Percentiles rank a stretch among this genome's conserved stretches.
These are phyloP conservation scores for Mirounga angustirostris DNA, from an alignment of 2,113 vertebrate genomes.

Conservation along the genomic window DNA sequence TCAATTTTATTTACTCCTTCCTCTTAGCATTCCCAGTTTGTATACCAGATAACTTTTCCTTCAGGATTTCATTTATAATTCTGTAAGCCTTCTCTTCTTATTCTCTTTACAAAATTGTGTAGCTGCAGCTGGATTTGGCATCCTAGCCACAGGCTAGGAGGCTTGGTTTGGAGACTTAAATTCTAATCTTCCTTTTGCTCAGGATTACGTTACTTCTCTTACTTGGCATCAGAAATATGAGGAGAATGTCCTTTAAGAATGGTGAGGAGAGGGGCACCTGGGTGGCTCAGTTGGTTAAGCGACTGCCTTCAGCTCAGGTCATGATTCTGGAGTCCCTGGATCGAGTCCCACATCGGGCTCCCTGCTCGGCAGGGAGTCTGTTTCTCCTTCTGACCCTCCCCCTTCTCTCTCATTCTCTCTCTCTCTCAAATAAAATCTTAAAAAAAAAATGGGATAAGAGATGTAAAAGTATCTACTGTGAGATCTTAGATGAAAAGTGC, in stretches of 20 bases:
- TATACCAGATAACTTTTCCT: not conserved
- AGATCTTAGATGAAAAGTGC: not conserved
- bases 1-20: not conserved
- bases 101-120: not conserved
- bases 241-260: not conserved
- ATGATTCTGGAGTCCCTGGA: too few relatives aligned
- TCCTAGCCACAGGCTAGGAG: not conserved
- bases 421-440: too few relatives aligned
- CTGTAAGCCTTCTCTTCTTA: not conserved
- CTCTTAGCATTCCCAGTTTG: not conserved
- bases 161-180: not conserved
- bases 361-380: too few relatives aligned
- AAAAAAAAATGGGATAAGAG: not conserved
- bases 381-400: too few relatives aligned
- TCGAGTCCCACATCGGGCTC: too few relatives aligned
- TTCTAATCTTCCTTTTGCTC: slow-evolving; percentile 33
- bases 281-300: too few relatives aligned
- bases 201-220: not conserved
- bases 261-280: not conserved
- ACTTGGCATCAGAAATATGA: not conserved
- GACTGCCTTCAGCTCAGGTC: too few relatives aligned
- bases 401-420: too few relatives aligned
- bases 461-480: not conserved
- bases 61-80: not conserved
- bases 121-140: not conserved